Evolutionary conservation across 2,888 invertebrate genomes (phyloP).

Genomic region (Mylabris sibirica): DNA sequence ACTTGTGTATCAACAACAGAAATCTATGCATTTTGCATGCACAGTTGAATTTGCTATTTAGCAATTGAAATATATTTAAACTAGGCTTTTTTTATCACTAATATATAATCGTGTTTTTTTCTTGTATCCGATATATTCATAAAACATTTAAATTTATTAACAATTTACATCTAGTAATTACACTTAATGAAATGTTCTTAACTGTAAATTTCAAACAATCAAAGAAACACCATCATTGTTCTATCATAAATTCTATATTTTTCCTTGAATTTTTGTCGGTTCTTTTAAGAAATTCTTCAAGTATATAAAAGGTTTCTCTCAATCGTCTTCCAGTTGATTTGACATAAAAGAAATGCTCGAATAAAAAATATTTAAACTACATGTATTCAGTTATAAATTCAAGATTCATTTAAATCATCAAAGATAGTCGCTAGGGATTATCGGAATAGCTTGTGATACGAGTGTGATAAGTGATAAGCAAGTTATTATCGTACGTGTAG

Average conservation of each 20-base stretch:
- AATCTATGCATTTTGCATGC: conserved; percentile 27
- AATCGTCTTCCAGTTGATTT: not conserved
- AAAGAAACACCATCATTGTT: not conserved
- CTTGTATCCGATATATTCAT: not conserved
- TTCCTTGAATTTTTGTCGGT: not conserved
- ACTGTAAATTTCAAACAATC: not conserved
- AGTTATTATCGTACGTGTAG: no score
- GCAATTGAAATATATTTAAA: conserved; percentile 27
- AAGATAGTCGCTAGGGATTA: no score
- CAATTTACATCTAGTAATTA: not conserved
- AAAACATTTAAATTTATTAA: conserved; percentile 1
- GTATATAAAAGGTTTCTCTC: not conserved
- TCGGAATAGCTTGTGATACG: no score
- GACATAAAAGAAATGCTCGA: not conserved
- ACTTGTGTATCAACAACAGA: conserved; percentile 1
- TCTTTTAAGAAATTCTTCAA: not conserved
- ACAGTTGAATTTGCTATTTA: conserved; percentile 22
- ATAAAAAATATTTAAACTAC: no score
- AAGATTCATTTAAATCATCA: no score
- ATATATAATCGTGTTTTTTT: not conserved
- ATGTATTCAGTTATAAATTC: no score
- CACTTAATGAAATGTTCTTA: not conserved
- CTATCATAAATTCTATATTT: not conserved
- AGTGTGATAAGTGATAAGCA: no score
- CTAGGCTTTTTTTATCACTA: conserved; percentile 3